Evolutionary conservation across 2,797 vertebrate genomes (phyloP), one percentile per base, ranked within the genome.

Genomic region (Morus bassanus): DNA sequence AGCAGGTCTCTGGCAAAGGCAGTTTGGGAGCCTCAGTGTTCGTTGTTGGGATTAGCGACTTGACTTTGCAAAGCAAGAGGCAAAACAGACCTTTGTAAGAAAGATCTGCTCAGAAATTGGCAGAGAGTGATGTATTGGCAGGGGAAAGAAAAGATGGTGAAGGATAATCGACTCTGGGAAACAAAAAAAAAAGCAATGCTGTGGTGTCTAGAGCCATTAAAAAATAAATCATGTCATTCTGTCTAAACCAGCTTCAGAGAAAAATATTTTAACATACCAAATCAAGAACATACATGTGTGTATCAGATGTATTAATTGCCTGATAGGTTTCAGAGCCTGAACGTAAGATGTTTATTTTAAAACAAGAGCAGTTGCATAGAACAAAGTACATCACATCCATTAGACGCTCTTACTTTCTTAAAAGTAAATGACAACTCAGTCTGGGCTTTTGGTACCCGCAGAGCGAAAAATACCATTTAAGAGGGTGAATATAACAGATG

Each of bases 341-440:
- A 27, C 5, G 3, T 23, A 59, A 24, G 82, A 80, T 80, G 87
- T 89, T 97, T 93, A 87, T 76, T 90, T 96, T 93, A 78, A 81
- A 91, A 75, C 39, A 75, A 89, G 65, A 23, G 2, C 4, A 8
- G 41, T 33, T 88, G 76, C 19, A 0, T 37, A 56, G 53, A 68
- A 23, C 46, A 60, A 67, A 92, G 59, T 22, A 51, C 48, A 45
- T 41, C 24, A 13, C 12, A 13, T 54, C 85, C 88, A 82, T 60
- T 74, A 93, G 85, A 50, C 64, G 51, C 37, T 48, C 39, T 83
- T 46, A 23, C 45, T 83, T 68, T 45, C 74, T 94, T 28, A 12
- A 41, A 63, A 68, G 51, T 5, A 72, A 65, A 35, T 25, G 76
- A 31, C 77, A 59, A 21, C n/a, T 85, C 73, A 39, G 11, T 3